These are phyloP conservation scores for Jordanella pulchra DNA, from an alignment of 2,797 vertebrate species.

Conservation along the genomic window DNA sequence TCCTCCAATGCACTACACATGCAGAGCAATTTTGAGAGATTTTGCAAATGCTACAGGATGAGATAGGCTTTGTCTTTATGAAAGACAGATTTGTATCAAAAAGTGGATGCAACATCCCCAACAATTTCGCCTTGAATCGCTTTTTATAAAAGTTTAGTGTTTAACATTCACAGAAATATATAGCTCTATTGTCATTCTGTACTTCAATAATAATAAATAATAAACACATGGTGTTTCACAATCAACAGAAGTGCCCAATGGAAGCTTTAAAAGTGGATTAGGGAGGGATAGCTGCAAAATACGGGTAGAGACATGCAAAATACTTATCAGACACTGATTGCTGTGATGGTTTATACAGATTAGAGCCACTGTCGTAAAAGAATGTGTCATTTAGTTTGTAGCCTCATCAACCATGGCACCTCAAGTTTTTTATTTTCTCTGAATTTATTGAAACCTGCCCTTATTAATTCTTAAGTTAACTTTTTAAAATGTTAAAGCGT, in stretches of 20 bases:
- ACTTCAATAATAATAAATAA: no score
- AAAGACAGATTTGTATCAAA: not conserved
- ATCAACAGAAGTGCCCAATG: not conserved
- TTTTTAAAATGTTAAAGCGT: no score
- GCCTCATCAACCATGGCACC: not conserved
- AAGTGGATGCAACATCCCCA: not conserved
- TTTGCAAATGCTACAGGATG: not conserved
- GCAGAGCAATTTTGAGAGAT: no score
- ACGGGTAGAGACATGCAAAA: not conserved
- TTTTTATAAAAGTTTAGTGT: not conserved
- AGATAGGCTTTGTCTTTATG: not conserved
- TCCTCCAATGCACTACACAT: no score
- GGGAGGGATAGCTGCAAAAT: no score
- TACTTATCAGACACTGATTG: not conserved
- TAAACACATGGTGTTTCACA: not conserved
- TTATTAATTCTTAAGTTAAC: not conserved
- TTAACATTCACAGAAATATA: not conserved
- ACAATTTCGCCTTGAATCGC: not conserved
- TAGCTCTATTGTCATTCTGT: not conserved
- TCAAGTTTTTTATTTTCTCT: not conserved
- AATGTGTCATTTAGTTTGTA: not conserved
- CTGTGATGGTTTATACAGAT: not conserved
- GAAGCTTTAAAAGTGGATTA: not conserved
- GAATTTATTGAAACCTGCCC: not conserved
- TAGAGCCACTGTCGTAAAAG: not conserved